Evolutionary conservation across 2,888 invertebrate species (phyloP), one percentile per base, ranked within the genome.

Genomic region (Ischnus inquisitorius): DNA sequence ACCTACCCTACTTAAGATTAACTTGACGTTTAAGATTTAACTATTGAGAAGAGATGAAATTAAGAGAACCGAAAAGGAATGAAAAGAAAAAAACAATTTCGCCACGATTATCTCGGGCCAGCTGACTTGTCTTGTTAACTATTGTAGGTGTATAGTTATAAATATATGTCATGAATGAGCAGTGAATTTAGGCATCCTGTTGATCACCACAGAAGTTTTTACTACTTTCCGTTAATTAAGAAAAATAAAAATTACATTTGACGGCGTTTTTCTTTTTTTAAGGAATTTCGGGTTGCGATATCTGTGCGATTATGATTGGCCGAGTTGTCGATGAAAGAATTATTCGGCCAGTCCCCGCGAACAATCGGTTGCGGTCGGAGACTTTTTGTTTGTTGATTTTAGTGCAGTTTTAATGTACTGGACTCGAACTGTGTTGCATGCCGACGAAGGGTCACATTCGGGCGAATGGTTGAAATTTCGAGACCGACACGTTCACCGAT

Each of bases 91-190:
- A 39, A 77, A 88, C 88, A 87, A 88, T 88, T 85, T 87, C 82
- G 87, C 86, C 87, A 88, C 87, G 88, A 89, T 85, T 86, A 87
- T 87, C 85, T 86, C 76, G 87, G 87, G 91, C 87, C 88, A 86
- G 85, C 88, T 89, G 89, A 92, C 89, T 92, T 92, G 91, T 91
- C 91, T 92, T 92, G 92, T 93, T 93, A 92, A 92, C 91, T 92
- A 93, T 89, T 93, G 90, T 92, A 93, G 90, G 89, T 91, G 90
- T 90, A 91, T 91, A 90, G 89, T 89, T 90, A 90, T 87, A 87
- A 86, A 88, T 89, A 89, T 85, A 89, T 91, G 88, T 90, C 90
- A 90, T 90, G 90, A 84, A 85, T 87, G 85, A 91, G 90, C 91
- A 91, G 87, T 91, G 90, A 89, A 90, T 91, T 91, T 91, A 86